These are phyloP conservation scores for Alces alces DNA, from an alignment of 2,113 vertebrate genomes.

Conservation along the genomic window DNA sequence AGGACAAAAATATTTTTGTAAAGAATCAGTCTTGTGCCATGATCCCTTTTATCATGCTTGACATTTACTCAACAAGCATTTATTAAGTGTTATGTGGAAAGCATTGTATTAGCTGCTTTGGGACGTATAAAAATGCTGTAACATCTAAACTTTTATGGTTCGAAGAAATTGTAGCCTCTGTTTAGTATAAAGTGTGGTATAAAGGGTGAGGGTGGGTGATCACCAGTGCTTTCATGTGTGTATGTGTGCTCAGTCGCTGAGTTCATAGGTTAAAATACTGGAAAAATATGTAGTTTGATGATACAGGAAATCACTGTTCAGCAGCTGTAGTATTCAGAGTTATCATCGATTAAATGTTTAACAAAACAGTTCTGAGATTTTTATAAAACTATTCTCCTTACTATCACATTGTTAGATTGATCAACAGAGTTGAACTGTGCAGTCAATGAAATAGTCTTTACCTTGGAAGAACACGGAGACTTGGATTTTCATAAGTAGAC, in stretches of 20 bases:
- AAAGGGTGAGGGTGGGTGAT: neutral
- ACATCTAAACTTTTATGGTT: neutral
- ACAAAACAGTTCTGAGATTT: neutral
- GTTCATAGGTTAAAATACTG: neutral
- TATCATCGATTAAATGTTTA: neutral
- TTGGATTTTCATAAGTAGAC: neutral
- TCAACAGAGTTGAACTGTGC: neutral
- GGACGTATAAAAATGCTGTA: neutral
- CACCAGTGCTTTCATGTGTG: neutral
- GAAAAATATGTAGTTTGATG: neutral
- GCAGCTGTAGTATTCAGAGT: neutral
- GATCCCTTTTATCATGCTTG: conserved; percentile 18
- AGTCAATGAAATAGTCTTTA: neutral
- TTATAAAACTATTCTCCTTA: neutral
- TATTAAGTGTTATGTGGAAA: conserved; percentile 29
- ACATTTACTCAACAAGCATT: conserved; percentile 32
- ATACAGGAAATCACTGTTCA: conserved; percentile 8
- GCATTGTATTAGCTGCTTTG: neutral
- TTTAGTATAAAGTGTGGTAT: neutral
- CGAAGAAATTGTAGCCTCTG: neutral
- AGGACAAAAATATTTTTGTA: neutral
- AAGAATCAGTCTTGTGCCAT: neutral
- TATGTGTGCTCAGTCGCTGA: neutral
- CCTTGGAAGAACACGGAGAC: neutral
- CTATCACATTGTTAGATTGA: conserved; percentile 5